Base-by-base conservation (phyloP, 1,140 invertebrate genomes). In the Nymphalis io region DNA sequence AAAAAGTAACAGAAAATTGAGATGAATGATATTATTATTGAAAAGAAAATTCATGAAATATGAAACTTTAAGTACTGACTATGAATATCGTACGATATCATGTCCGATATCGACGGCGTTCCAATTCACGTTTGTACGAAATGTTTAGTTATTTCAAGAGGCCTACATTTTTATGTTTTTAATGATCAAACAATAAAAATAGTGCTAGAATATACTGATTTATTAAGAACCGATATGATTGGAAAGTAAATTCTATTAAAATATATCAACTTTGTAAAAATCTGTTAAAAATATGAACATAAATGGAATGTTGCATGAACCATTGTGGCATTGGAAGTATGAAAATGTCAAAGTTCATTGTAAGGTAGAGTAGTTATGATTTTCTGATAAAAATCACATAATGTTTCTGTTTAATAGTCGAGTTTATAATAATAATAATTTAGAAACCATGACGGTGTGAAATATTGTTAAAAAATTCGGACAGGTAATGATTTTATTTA, bases 271-370 rank as follows among this genome's bases (percentile, higher is more conserved):
- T 18, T 51, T n/a, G 3, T 6, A 20, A 20, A 51, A 1, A 6
- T 6, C 11, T 12, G 18, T 27, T 44, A 44, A 16, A 42, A 42
- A 60, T 55, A 69, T 13, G 46, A 39, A 70, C 70, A 64, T 79
- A 73, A 75, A 83, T 74, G 80, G 76, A 81, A 81, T 78, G 80
- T 73, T 66, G 64, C 72, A 67, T 82, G 78, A 51, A 79, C 72
- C 76, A 76, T 85, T 85, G 75, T 82, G 77, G 69, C 59, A 78
- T 76, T 78, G 79, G 58, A 72, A 68, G 61, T 65, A 57, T 61
- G 65, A 77, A 87, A 88, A 88, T 88, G 85, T 88, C 85, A 88
- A 88, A 88, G 85, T 88, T 88, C 85, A 85, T 78, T 72, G 53
- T 72, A 68, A 53, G 42, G 53, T 63, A 68, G 64, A 48, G 60